Evolutionary conservation across 30 jellyfish, hydroid and myxozoan species (phyloP), one percentile per base, ranked within the genome.

Genomic region (Aurelia coerulea): DNA sequence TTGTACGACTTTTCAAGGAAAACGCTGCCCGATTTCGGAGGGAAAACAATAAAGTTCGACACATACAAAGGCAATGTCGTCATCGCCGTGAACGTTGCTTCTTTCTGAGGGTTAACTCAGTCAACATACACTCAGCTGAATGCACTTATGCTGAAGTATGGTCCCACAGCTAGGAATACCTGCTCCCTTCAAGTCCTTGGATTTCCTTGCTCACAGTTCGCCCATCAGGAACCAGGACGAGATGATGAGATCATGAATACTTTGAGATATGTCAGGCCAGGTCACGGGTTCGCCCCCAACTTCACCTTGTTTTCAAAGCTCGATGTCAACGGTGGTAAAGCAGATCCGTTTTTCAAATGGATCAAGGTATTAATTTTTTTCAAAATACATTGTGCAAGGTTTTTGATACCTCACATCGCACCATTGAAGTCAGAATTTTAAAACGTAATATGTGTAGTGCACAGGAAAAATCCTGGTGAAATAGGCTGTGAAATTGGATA

Each of bases 241-340:
- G 88, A 86, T 74, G 73, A 72, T 31, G 99, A 96, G 71, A 85
- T 96, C 76, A 69, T 80, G 94, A 92, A 88, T 77, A 65, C 86
- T 17, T 81, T 96, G 67, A 88, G 83, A 65, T 91, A 87, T 65
- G 98, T 96, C 51, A 75, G 99, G 65, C 99, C 99, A 7, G 99
- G 99, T 10, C 46, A 77, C 31, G 98, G 95, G 15, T 96, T 80
- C 64, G 96, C 73, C 46, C 98, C 99, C 12, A 67, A 77, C 34
- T 82, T 96, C 74, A 85, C 91, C 0, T 7, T 96, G 67, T 90
- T 96, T 56, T 41, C 84, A 34, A 85, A 87, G 79, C 95, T 76
- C 10, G 98, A 96, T 32, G 98, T 96, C 63, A 96, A 96, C 67
- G 99, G 99, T 31, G 92, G 76, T 0, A 41, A 79, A 5, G 98